A percentile compares a stretch with the other conserved stretches of the same genome.
Conservation (phyloP, 2,888 invertebrate species). For the Pyrocoelia pectoralis region DNA sequence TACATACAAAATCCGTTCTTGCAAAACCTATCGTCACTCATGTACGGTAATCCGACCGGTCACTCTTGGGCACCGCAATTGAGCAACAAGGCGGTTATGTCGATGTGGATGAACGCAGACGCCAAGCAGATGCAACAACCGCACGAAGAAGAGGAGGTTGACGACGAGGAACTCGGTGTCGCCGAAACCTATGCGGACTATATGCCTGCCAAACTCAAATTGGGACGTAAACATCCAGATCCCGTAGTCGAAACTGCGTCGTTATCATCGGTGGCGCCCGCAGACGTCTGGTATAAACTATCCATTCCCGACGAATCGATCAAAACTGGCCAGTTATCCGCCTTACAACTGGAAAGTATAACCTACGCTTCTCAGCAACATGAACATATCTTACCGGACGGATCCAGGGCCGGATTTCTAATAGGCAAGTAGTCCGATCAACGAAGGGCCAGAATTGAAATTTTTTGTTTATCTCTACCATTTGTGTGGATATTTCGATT, state of each 20-base stretch:
- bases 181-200: conserved; percentile 99
- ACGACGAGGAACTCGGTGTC: conserved; percentile 96
- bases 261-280: conserved; percentile 93
- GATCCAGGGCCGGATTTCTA: conserved; percentile 92
- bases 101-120: conserved; percentile 66
- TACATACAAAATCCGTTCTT: conserved; percentile 56
- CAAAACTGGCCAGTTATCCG: conserved; percentile 87
- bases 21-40: conserved; percentile 54
- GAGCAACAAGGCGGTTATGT: conserved; percentile 65
- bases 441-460: no score
- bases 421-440: conserved; percentile 74
- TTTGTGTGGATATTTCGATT: no score
- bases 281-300: conserved; percentile 88
- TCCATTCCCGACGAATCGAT: conserved; percentile 87
- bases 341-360: conserved; percentile 96
- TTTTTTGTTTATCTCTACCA: no score
- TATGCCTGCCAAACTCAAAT: conserved; percentile 94
- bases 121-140: conserved; percentile 50
- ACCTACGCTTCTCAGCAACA: conserved; percentile 98
- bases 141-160: conserved; percentile 61
- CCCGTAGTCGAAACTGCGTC: conserved; percentile 99
- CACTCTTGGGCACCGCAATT: conserved; percentile 55
- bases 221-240: conserved; percentile 97
- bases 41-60: conserved; percentile 50
- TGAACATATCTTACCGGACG: conserved; percentile 87